Evolutionary conservation across 37 sponge, comb jelly and placozoan genomes (phyloP).

Genomic region (Aphrocallistes beatrix): DNA sequence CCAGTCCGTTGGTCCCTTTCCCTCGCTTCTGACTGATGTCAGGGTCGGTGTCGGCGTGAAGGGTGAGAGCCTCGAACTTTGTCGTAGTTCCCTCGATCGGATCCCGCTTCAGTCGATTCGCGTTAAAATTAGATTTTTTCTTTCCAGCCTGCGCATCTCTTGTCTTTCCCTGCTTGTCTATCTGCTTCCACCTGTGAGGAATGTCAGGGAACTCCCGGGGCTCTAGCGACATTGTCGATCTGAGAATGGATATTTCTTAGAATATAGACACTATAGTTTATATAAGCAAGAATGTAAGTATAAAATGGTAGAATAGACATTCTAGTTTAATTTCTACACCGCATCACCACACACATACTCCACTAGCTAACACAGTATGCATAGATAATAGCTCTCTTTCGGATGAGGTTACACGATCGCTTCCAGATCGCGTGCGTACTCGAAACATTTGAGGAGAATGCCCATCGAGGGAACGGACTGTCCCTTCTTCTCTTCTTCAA

Average conservation of each 20-base stretch:
- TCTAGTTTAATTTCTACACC: too few relatives aligned
- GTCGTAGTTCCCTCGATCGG: neutral
- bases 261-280: neutral
- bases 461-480: conserved; percentile 3
- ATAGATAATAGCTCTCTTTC: too few relatives aligned
- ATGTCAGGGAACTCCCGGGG: neutral
- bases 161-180: neutral
- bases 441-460: conserved; percentile 50
- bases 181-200: neutral
- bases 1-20: too few relatives aligned
- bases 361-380: too few relatives aligned
- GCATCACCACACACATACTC: neutral
- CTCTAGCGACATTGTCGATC: neutral
- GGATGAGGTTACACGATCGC: conserved; percentile 73
- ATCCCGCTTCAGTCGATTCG: neutral
- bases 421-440: conserved; percentile 79
- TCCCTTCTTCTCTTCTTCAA: conserved; percentile 24
- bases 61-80: neutral
- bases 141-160: neutral
- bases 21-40: neutral
- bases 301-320: neutral
- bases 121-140: neutral
- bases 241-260: neutral
- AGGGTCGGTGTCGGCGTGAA: neutral
- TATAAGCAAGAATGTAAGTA: neutral